phyloP scores from a whole-genome alignment of 2,888 invertebrate species.

The Orchestes rusci region DNA sequence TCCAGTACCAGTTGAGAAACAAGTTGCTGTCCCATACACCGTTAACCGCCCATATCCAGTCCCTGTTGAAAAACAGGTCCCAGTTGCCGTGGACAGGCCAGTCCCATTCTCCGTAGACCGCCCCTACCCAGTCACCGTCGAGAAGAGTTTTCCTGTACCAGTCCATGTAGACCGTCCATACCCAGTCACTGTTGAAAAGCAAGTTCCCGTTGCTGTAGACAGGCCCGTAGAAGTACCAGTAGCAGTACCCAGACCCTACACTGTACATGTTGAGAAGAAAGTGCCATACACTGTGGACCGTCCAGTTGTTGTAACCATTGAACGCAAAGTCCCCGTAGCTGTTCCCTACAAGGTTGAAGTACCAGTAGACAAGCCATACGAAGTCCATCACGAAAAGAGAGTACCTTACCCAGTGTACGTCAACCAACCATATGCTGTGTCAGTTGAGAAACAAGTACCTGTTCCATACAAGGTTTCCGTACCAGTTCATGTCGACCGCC shows the following conservation, averaged over 20 bases:
- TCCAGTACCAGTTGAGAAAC: conserved; percentile 19
- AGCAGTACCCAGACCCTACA: conserved; percentile 40
- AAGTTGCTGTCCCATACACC: conserved; percentile 17
- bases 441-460: conserved; percentile 18
- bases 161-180: conserved; percentile 27
- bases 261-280: conserved; percentile 49
- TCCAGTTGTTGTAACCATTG: conserved; percentile 53
- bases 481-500: conserved; percentile 18
- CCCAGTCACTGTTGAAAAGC: conserved; percentile 47
- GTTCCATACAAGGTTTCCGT: conserved; percentile 14
- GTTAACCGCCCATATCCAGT: conserved; percentile 13
- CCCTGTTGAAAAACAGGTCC: conserved; percentile 15
- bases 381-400: conserved; percentile 20
- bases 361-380: conserved; percentile 19
- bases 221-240: conserved; percentile 43
- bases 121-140: conserved; percentile 15
- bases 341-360: conserved; percentile 22
- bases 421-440: conserved; percentile 20
- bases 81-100: conserved; percentile 13
- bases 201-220: conserved; percentile 50
- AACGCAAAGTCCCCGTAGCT: conserved; percentile 46
- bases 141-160: conserved; percentile 13
- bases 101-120: conserved; percentile 17
- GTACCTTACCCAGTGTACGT: conserved; percentile 23
- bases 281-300: conserved; percentile 49